Evolutionary conservation across 2,797 vertebrate genomes (phyloP), one percentile per base, ranked within the genome.

Genomic region (Carapus acus): DNA sequence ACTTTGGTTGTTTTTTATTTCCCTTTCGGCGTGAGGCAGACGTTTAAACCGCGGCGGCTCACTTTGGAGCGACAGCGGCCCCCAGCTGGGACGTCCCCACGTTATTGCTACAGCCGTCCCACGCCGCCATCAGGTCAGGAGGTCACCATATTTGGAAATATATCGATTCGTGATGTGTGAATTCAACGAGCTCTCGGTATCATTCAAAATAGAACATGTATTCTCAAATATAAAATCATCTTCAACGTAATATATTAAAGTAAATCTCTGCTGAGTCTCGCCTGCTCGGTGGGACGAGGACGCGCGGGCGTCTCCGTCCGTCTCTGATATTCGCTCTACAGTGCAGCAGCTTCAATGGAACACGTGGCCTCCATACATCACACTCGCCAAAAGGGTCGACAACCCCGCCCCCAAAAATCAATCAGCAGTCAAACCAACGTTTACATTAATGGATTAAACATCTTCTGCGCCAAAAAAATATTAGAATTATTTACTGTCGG

Each of bases 1-100:
- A 74, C 79, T 85, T 86, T 81, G 81, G 76, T 84, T 71, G 68
- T 48, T 73, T 69, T 49, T 59, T n/a, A n/a, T n/a, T 60, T 57
- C 49, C 69, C 65, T 67, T 75, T 65, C 65, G 62, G 54, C 65
- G 54, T 15, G 17, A 79, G 44, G 56, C 71, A 45, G 53, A 69
- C 43, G 57, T 49, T 13, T 4, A 9, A 12, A 33, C 24, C 24
- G 9, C 31, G 14, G 8, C 37, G 29, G 36, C 31, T 71, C 47
- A 55, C 52, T 53, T 63, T 47, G 47, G 62, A 65, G 44, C 52
- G 76, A 71, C 57, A 57, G 50, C 67, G 69, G 71, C 62, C 43
- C 43, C 41, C 19, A 60, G 41, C 49, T 17, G 36, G 58, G 46
- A 66, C 38, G 48, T 50, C 49, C 31, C 22, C 43, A 57, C 5